Evolutionary conservation across 2,113 vertebrate genomes (phyloP), one percentile per base, ranked within the genome.

Genomic region (Pachyramphus minor): DNA sequence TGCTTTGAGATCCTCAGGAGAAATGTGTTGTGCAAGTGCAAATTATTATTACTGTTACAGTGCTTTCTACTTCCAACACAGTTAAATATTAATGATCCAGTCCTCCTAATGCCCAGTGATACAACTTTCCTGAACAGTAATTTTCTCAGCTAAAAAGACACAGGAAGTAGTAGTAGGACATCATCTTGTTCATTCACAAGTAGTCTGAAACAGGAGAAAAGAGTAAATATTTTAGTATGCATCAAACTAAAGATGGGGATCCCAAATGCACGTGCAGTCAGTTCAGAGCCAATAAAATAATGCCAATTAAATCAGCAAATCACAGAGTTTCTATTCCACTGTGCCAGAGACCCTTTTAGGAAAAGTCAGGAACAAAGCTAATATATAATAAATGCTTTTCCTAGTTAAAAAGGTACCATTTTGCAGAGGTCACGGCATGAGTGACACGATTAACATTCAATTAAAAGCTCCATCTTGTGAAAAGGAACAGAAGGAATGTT

Each of bases 41-140:
- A 96, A 95, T 97, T 96, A 96, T 94, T 95, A 90, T 93, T 96
- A 94, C 91, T 92, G 92, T 95, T 94, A 93, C 95, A 94, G 52
- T 78, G 95, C 95, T 92, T 96, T 94, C 91, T 95, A 90, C 84
- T 96, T 96, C 84, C 83, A 97, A 91, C 79, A 71, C 77, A 94
- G 96, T 96, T 96, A 96, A 97, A 96, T 96, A 96, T 96, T 96
- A 97, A 97, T 94, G 95, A 90, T 78, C 88, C 94, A 81, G 88
- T 53, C 71, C 67, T 69, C 31, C 12, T 87, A 82, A 71, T 81
- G 49, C 76, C 91, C 83, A 42, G 20, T 25, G 66, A 90, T 74
- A 53, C 74, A 95, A 96, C 75, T 59, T 73, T 72, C 35, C 92
- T 39, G 41, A 96, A 93, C 31, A 87, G 68, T 18, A 19, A 37